Base-by-base conservation (phyloP, 2,797 vertebrate species). In the Coendou prehensilis region DNA sequence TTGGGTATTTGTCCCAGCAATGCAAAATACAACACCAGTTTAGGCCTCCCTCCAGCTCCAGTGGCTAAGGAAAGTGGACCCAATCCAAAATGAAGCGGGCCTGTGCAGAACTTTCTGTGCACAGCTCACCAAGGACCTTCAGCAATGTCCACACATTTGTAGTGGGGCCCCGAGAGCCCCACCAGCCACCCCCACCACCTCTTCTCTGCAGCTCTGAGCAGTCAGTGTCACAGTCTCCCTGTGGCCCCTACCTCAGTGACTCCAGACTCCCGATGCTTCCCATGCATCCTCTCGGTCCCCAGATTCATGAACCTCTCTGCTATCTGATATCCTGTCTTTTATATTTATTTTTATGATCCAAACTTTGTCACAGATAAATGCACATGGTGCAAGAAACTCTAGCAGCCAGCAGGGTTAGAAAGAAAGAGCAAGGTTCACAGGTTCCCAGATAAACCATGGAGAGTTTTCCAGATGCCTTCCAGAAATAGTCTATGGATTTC, bases 51-150 rank as follows among this genome's bases (percentile, higher is more conserved):
- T 83, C 63, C 10, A 73, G 50, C 28, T 52, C 69, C 33, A n/a
- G 11, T 17, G 52, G 41, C 76, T 93, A 61, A 95, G 87, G 63
- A 52, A 71, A 54, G 22, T 14, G 22, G 54, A 80, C 28, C 4
- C 33, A 9, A 9, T 4, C 33, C 56, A 28, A 83, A 73, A 75
- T 41, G 10, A 13, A 30, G 57, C 15, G 45, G 33, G 30, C 2
- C 33, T 75, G 8, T 99, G 98, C 99, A 99, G 33, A 99, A 99
- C 98, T 99, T 99, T 1, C 99, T 56, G 99, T 99, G 98, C 99
- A 99, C 23, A 99, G 99, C 98, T 99, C 99, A 1, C 99, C 99
- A 52, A 99, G 99, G 63, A 15, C 47, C 83, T 37, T 71, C n/a
- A 56, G 52, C 81, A 63, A 5, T 17, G 5, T 63, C 59, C 9